A percentile compares a stretch with the other conserved stretches of the same genome.
Conservation (phyloP, 2,113 vertebrate genomes). For the Setophaga kirtlandii region DNA sequence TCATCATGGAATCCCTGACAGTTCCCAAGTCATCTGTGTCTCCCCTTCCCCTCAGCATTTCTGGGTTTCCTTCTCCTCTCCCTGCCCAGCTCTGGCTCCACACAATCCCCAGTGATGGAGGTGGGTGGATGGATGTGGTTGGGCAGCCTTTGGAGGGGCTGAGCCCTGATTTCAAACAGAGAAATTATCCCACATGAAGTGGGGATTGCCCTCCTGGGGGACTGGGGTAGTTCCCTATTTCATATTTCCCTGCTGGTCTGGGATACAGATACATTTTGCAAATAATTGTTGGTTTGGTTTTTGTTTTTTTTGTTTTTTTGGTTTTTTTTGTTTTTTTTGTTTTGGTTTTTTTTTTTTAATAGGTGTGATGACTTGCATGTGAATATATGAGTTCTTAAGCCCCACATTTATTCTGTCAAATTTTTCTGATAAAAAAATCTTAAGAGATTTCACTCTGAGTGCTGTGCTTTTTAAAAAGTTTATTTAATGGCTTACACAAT, state of each 20-base stretch:
- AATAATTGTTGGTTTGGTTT: neutral
- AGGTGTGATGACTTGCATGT: neutral
- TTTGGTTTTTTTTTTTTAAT: neutral
- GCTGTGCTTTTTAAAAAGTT: neutral
- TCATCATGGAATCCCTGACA: neutral
- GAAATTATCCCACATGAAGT: fast-evolving
- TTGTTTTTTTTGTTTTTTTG: too few species aligned
- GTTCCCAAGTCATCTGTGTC: fast-evolving
- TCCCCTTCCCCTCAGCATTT: neutral
- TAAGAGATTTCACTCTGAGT: neutral
- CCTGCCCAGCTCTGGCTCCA: neutral
- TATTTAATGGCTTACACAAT: neutral
- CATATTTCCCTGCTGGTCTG: neutral
- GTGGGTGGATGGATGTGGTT: neutral
- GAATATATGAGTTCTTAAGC: neutral
- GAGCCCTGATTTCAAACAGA: neutral
- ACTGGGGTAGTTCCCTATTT: neutral
- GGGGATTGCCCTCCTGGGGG: neutral
- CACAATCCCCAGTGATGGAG: fast-evolving
- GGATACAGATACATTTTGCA: neutral
- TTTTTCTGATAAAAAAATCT: neutral
- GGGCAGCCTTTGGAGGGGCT: fast-evolving
- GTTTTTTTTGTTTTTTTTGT: neutral
- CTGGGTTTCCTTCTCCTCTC: neutral
- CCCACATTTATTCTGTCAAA: neutral